Conservation (phyloP, 2,113 vertebrate genomes). For the Silurus glanis region DNA sequence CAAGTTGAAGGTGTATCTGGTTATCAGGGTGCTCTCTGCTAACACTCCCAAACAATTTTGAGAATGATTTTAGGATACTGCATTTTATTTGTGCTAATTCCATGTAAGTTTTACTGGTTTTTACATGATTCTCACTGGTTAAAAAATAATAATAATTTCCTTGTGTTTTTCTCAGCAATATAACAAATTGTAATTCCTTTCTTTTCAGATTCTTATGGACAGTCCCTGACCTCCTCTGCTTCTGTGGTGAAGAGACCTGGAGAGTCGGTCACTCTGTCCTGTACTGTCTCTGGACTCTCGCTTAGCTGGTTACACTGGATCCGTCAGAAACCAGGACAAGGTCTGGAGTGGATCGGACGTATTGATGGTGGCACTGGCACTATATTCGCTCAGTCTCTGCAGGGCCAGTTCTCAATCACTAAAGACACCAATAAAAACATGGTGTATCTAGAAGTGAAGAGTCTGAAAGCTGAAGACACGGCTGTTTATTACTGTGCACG, state of each 20-base stretch:
- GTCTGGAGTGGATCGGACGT: slow-evolving; percentile 33
- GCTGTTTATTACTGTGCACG: slow-evolving; percentile 52
- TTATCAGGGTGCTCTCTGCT: neutral
- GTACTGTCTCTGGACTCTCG: neutral
- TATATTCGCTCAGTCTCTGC: slow-evolving; percentile 37
- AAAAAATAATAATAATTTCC: neutral
- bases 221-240: slow-evolving; percentile 1
- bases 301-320: slow-evolving; percentile 36
- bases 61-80: neutral
- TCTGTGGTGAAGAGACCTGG: neutral
- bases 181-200: neutral
- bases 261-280: neutral
- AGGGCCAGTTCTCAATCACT: slow-evolving; percentile 44
- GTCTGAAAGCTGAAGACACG: slow-evolving; percentile 41
- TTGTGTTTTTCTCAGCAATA: neutral
- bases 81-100: neutral
- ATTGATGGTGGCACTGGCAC: slow-evolving; percentile 31
- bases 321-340: slow-evolving; percentile 46
- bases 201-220: neutral
- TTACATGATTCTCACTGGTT: neutral
- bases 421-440: slow-evolving; percentile 45
- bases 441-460: slow-evolving; percentile 37
- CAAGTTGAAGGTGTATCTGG: neutral
- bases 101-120: neutral
- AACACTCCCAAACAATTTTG: neutral